These are phyloP conservation scores for Ciconia maguari DNA, from an alignment of 2,113 vertebrate species.

Conservation along the genomic window DNA sequence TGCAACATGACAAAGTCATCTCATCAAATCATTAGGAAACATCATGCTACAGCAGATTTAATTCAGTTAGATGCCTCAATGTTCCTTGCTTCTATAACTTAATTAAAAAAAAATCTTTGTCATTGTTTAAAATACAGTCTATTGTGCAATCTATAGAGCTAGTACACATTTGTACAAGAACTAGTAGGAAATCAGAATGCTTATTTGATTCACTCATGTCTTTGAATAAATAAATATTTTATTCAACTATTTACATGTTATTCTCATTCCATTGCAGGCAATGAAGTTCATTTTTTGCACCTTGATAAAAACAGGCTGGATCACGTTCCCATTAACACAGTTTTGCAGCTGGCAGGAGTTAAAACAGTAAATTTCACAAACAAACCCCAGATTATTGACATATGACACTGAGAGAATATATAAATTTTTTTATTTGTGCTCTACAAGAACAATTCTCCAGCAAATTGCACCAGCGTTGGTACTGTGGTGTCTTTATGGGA, in stretches of 20 bases:
- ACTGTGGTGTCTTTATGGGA: not conserved
- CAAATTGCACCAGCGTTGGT: not conserved
- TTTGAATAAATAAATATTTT: slow-evolving; percentile 18
- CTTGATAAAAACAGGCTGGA: slow-evolving; percentile 88
- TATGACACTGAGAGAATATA: slow-evolving; percentile 65
- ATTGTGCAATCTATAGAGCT: not conserved
- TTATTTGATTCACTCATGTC: not conserved
- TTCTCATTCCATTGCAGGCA: slow-evolving; percentile 74
- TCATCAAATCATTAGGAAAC: not conserved
- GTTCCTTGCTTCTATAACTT: slow-evolving; percentile 8
- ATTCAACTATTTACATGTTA: not conserved
- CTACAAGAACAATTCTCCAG: not conserved
- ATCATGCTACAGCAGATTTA: not conserved
- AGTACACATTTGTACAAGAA: not conserved
- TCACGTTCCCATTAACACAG: slow-evolving; percentile 87
- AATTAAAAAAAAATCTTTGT: not conserved
- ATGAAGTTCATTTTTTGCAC: slow-evolving; percentile 84
- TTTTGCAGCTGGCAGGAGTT: slow-evolving; percentile 88
- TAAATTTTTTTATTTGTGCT: not conserved
- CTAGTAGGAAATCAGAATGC: slow-evolving; percentile 5
- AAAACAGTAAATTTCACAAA: slow-evolving; percentile 80
- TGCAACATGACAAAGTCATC: slow-evolving; percentile 15
- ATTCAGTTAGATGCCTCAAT: not conserved
- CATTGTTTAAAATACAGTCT: not conserved
- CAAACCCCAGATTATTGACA: slow-evolving; percentile 77